Evolutionary conservation across 2,888 invertebrate genomes (phyloP), one percentile per base, ranked within the genome.

Genomic region (Rhimphoctona megacephalus): DNA sequence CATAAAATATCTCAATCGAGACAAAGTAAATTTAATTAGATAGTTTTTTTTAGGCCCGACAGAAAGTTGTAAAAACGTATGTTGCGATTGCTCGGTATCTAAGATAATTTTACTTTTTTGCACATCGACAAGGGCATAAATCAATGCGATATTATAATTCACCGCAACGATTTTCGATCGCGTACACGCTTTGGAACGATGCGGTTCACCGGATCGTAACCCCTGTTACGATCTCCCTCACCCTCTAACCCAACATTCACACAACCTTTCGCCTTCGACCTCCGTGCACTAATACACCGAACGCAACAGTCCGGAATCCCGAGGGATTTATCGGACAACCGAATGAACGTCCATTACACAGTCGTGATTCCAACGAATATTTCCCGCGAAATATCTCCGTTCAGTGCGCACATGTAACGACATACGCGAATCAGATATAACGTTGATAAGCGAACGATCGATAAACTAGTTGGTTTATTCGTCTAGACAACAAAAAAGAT

Each of bases 261-360:
- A 33, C 49, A 74, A 83, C 76, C 70, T 52, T 43, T 46, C 49
- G 46, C 69, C 57, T 43, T 30, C 52, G 49, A 76, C 39, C 77
- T 36, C 25, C 33, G 30, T 43, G 72, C 66, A 33, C 72, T 83
- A 77, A 72, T 83, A 78, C 77, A 86, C 73, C 72, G 61, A 30
- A 72, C 86, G 86, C 83, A 81, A 83, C 83, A 86, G 80, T 86
- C 77, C 83, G 81, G 83, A 86, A 83, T 86, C 83, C 73, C 80
- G 72, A 54, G 52, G 81, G 43, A 76, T 83, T 83, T 86, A 86
- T 81, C 86, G 81, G 73, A 73, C 80, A 69, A 69, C 83, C 54
- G 77, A 83, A 81, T 67, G 83, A 86, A 83, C 80, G 77, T 81
- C 77, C 83, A 69, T 81, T 83, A 77, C 78, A 69, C 80, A 72